Evolutionary conservation across 1,140 invertebrate genomes (phyloP).

Genomic region (Saxidomus purpurata): DNA sequence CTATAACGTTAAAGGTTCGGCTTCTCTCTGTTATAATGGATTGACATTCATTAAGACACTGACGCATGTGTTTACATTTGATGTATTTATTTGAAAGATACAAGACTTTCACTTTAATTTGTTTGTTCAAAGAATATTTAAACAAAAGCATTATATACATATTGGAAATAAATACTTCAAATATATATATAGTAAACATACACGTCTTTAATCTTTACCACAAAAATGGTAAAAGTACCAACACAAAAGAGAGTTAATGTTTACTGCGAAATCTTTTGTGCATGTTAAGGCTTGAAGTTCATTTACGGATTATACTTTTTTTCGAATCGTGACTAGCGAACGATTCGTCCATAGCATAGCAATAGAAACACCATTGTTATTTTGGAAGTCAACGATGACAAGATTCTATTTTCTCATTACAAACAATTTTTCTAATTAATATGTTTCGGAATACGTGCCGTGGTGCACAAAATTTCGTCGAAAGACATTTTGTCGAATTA

Average conservation of each 20-base stretch:
- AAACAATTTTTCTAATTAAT: no score
- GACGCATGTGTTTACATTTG: not conserved
- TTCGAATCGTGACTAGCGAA: no score
- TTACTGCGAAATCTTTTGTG: not conserved
- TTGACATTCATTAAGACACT: not conserved
- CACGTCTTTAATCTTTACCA: constrained; percentile 3
- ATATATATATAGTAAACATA: not conserved
- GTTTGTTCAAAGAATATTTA: constrained; percentile 26
- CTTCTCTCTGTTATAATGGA: not conserved
- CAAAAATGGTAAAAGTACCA: not conserved
- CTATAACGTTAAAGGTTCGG: not conserved
- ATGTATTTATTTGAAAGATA: constrained; percentile 14
- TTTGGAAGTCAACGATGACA: no score
- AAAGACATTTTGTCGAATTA: no score
- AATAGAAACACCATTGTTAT: no score
- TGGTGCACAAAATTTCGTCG: no score
- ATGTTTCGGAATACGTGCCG: no score
- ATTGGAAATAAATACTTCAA: constrained; percentile 4
- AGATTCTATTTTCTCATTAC: no score
- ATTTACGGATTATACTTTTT: no score
- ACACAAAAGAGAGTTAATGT: not conserved
- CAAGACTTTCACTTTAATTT: not conserved
- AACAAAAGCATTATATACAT: constrained; percentile 32
- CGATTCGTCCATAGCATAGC: no score
- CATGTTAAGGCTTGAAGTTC: not conserved